Evolutionary conservation across 2,888 invertebrate genomes (phyloP), one percentile per base, ranked within the genome.

Genomic region (Folsomia candida): DNA sequence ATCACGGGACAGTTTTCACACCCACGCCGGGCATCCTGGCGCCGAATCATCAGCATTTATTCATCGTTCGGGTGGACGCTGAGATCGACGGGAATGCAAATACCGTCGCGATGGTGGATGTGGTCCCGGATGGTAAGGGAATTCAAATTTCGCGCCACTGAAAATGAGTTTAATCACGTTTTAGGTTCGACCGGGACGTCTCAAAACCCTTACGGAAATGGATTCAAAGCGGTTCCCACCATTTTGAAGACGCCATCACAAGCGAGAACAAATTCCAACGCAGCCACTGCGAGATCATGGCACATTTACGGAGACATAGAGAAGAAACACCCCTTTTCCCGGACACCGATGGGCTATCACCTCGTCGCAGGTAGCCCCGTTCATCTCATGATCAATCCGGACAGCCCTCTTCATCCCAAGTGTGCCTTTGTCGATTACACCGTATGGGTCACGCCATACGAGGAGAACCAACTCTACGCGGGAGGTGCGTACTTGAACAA

Each of bases 401-500:
- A 70, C 20, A 67, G 67, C 29, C 70, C 67, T 2, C 18, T 70
- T 1, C 61, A 67, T 66, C 66, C 51, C 1, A 24, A 24, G 26
- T 27, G 28, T 11, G 70, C 70, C 1, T 70, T 51, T 20, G n/a
- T 25, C 1, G 70, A 70, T 62, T 70, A 61, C 11, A 64, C 58
- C 20, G 61, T 70, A 11, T 73, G 73, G 73, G 72, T 72, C 2
- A 69, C 69, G 0, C 67, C 67, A 27, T 69, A 70, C 20, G 37
- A 58, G 27, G 72, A 72, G 27, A 24, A 29, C 20, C 64, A 72
- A 63, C 25, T 72, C 2, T 72, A 62, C 24, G 60, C 72, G 9
- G 69, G 29, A 0, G 72, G 72, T 0, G 26, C 54, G 2, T 72
- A 72, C 20, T 1, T 64, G 0, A 72, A 70, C 54, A 28, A 28